Evolutionary conservation across 2,113 vertebrate species (phyloP).

Genomic region (Phyllopteryx taeniolatus): DNA sequence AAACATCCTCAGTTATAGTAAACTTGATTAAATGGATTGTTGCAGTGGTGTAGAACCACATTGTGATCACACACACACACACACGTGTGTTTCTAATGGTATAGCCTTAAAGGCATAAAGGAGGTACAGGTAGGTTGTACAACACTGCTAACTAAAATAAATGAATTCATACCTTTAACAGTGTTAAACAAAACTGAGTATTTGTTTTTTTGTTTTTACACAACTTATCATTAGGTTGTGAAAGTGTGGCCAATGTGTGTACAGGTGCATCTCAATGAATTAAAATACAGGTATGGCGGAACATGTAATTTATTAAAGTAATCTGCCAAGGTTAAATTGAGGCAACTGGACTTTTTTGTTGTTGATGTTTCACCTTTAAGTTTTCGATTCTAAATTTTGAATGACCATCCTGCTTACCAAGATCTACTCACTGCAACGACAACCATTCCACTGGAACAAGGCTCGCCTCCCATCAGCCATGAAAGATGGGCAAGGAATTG

Average conservation of each 20-base stretch:
- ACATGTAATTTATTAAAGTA: too few species aligned
- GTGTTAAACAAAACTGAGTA: background rate
- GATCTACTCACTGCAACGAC: too few species aligned
- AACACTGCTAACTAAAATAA: background rate
- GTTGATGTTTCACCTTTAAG: too few species aligned
- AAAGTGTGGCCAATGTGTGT: background rate
- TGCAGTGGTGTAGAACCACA: background rate
- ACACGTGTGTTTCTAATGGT: background rate
- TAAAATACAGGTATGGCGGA: background rate
- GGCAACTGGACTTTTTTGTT: too few species aligned
- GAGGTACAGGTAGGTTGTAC: background rate
- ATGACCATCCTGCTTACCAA: too few species aligned
- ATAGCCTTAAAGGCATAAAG: background rate
- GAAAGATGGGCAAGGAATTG: too few species aligned
- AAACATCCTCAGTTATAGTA: background rate
- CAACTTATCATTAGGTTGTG: background rate
- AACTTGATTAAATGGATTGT: constrained; percentile 1
- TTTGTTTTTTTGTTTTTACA: background rate
- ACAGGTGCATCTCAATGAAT: background rate
- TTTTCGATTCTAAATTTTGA: too few species aligned
- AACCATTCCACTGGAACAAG: too few species aligned
- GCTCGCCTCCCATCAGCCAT: too few species aligned
- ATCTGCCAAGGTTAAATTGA: too few species aligned
- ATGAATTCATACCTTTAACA: background rate
- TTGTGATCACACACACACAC: background rate